Percentiles rank a stretch among this genome's conserved stretches.
Conservation (phyloP, 2,113 vertebrate species). For the Thryonomys swinderianus region DNA sequence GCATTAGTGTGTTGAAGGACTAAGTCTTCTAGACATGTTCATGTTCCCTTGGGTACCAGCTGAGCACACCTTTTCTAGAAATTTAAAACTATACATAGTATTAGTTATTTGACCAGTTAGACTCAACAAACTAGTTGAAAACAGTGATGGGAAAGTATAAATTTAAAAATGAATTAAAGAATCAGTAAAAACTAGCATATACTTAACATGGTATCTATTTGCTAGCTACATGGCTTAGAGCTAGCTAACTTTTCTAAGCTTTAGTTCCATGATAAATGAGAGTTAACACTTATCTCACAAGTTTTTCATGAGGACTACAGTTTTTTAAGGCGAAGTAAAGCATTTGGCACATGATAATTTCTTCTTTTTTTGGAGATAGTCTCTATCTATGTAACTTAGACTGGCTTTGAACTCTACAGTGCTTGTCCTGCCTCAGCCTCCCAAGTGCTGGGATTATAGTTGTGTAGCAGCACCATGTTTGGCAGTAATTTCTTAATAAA, state of each 20-base stretch:
- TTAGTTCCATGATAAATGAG: slow-evolving; percentile 1
- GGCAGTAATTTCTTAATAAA: slow-evolving; percentile 35
- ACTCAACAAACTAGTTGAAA: slow-evolving; percentile 23
- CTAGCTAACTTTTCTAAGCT: slow-evolving; percentile 2
- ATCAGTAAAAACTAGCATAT: slow-evolving; percentile 6
- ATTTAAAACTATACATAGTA: background rate
- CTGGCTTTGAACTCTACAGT: no score
- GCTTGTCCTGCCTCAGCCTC: no score
- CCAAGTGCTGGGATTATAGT: no score
- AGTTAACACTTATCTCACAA: background rate
- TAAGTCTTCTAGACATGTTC: background rate
- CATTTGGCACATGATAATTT: background rate
- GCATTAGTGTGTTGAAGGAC: background rate
- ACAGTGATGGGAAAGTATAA: background rate
- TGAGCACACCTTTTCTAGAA: slow-evolving; percentile 28
- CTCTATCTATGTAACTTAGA: no score
- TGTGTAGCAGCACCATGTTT: no score
- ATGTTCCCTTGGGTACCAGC: background rate
- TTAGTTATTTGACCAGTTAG: slow-evolving; percentile 7
- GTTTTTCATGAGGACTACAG: slow-evolving; percentile 40
- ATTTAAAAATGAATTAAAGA: background rate
- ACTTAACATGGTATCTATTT: background rate
- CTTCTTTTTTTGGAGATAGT: background rate
- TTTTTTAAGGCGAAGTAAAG: background rate
- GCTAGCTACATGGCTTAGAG: background rate